Conservation (phyloP, 1,140 invertebrate genomes). For the Hetaerina americana region DNA sequence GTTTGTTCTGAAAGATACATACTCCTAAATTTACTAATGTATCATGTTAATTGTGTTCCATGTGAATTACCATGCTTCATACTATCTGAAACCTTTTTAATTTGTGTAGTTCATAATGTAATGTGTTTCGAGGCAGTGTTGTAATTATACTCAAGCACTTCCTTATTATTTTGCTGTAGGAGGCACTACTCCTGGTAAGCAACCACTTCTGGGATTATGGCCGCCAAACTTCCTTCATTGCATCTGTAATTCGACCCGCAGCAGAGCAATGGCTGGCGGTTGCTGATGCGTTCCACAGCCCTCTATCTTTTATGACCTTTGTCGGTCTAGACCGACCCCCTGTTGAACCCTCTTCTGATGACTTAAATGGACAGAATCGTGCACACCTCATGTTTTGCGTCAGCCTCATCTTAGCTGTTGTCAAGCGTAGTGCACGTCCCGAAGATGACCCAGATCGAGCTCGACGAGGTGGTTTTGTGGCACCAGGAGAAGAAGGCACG, state of each 20-base stretch:
- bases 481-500: constrained; percentile 17
- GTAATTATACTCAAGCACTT: no score
- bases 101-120: no score
- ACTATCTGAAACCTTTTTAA: no score
- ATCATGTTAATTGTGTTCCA: no score
- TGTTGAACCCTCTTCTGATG: constrained; percentile 43
- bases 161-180: no score
- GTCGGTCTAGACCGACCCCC: constrained; percentile 60
- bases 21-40: no score
- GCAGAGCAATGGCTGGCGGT: constrained; percentile 46
- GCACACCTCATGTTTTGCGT: constrained; percentile 52
- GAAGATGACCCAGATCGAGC: constrained; percentile 61
- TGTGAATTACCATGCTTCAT: no score
- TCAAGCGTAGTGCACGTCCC: constrained; percentile 73
- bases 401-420: constrained; percentile 61
- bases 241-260: constrained; percentile 55
- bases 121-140: no score
- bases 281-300: constrained; percentile 40
- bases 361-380: constrained; percentile 41
- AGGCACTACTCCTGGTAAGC: constrained; percentile 64
- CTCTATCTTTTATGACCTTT: constrained; percentile 56
- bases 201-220: constrained; percentile 84
- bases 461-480: constrained; percentile 65
- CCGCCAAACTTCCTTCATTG: constrained; percentile 65
- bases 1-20: no score